A percentile compares a stretch with the other conserved stretches of the same genome.
phyloP scores from a whole-genome alignment of 2,888 invertebrate genomes.

The Epiblema foenella region DNA sequence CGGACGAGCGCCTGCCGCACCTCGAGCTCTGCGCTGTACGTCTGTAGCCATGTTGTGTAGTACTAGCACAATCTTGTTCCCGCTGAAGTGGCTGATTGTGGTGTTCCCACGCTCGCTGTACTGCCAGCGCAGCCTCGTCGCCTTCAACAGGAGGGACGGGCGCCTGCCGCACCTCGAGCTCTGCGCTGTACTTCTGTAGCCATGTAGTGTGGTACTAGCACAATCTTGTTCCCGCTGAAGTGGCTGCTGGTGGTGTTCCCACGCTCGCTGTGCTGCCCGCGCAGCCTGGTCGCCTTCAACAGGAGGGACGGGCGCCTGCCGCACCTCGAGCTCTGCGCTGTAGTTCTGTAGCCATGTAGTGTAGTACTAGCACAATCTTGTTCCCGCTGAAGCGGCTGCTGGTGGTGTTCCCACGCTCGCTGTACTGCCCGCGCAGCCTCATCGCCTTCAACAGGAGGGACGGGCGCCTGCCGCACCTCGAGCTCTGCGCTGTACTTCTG shows the following conservation, averaged over 20 bases:
- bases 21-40: slow-evolving; percentile 79
- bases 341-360: slow-evolving; percentile 53
- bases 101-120: slow-evolving; percentile 85
- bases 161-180: slow-evolving; percentile 72
- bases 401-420: slow-evolving; percentile 86
- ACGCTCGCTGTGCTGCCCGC: slow-evolving; percentile 83
- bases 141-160: slow-evolving; percentile 61
- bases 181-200: slow-evolving; percentile 63
- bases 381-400: too few species aligned
- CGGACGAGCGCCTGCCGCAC: slow-evolving; percentile 57
- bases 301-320: slow-evolving; percentile 55
- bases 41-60: slow-evolving; percentile 21
- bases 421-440: slow-evolving; percentile 84
- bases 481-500: slow-evolving; percentile 71
- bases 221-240: slow-evolving; percentile 82
- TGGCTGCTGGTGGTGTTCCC: too few species aligned
- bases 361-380: slow-evolving; percentile 52
- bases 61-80: slow-evolving; percentile 68
- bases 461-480: slow-evolving; percentile 64
- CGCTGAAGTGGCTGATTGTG: too few species aligned
- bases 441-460: slow-evolving; percentile 66
- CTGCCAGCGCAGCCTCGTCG: slow-evolving; percentile 83
- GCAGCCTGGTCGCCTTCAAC: slow-evolving; percentile 78
- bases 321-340: slow-evolving; percentile 75
- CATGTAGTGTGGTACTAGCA: too few species aligned